Base-by-base conservation (phyloP, 2,797 vertebrate species). In the Labroides dimidiatus region DNA sequence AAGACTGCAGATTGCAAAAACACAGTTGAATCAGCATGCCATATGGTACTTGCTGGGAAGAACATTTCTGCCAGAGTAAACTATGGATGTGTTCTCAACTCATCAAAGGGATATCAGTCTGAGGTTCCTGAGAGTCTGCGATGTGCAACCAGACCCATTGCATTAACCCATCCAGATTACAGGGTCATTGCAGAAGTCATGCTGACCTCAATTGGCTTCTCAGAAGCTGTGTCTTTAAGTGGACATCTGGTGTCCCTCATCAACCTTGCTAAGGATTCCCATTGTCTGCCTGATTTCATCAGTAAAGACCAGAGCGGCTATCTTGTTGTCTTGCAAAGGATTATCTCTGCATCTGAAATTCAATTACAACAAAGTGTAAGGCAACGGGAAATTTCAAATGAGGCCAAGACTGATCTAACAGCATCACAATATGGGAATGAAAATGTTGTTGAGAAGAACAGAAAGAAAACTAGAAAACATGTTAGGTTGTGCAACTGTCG, bases 71-170 rank as follows among this genome's bases (percentile, higher is more conserved):
- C 92, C 47, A 87, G 81, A 4, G 66, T 79, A 1, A 87, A 81
- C 65, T 97, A 94, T 55, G 95, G 94, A 70, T 96, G 95, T 65
- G 44, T 96, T 64, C 52, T 94, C 53, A 92, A 94, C 13, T 91
- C 93, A 56, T 88, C 86, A 5, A 85, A 80, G 42, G 47, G 44
- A 0, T 72, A 76, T 43, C 20, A 74, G 30, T 54, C 61, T 1
- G 72, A 75, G 13, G 1, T 96, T 27, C 91, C 95, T 2, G 90
- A 95, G 64, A 94, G 82, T 79, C 82, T 97, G 55, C 89, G 72
- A 37, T 80, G 84, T 51, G 90, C 93, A 20, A 78, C 93, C 39
- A 95, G 96, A 70, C 93, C 96, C 0, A 66, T 96, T 48, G 91
- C 93, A 0, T 50, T 98, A 63, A 64, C 89, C 17, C 66, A 85